Base-by-base conservation (phyloP, 2,888 invertebrate genomes). In the Rotaria sp. region DNA sequence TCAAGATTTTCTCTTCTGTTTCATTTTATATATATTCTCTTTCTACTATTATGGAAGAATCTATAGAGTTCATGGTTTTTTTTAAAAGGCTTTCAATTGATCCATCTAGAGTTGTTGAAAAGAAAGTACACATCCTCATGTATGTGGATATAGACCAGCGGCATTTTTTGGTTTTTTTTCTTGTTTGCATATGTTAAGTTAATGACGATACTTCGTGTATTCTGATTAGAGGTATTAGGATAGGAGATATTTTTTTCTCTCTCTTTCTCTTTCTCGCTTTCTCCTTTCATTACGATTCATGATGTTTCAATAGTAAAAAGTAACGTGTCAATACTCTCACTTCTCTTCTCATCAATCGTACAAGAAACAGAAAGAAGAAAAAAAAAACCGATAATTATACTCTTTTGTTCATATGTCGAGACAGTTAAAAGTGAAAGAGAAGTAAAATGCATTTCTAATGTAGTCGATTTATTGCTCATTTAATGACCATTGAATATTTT, bases 171-270 rank as follows among this genome's bases (percentile, higher is more conserved):
- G 67, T 35, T 67, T 67, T 67, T 59, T 59, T 18, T 67, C 35
- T 35, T 67, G 67, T 67, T 67, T 67, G 67, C 30, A 67, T 67
- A 67, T n/a, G 67, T 67, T 67, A 30, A 67, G 67, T n/a, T 67
- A 67, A 67, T 67, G 67, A 18, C 35, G 67, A 67, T 35, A 67
- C 18, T 67, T 35, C 35, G 13, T 67, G 35, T 35, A 67, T 67
- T 67, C 67, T 67, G 30, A 67, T 67, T 30, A 67, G 35, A 67
- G 67, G 67, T 67, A 67, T 67, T 67, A 67, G 35, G 7, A 15
- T 35, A 35, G n/a, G 11, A 15, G 35, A 35, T 35, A 35, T 18
- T 35, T n/a, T 10, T 57, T 26, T 59, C 59, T 59, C 15, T 30
- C 59, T 59, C 26, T 59, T 30, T 59, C 26, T 55, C 26, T 55